Percentiles rank a stretch among this genome's conserved stretches.
phyloP scores from a whole-genome alignment of 2,113 vertebrate species.

The Leucoraja erinaceus region DNA sequence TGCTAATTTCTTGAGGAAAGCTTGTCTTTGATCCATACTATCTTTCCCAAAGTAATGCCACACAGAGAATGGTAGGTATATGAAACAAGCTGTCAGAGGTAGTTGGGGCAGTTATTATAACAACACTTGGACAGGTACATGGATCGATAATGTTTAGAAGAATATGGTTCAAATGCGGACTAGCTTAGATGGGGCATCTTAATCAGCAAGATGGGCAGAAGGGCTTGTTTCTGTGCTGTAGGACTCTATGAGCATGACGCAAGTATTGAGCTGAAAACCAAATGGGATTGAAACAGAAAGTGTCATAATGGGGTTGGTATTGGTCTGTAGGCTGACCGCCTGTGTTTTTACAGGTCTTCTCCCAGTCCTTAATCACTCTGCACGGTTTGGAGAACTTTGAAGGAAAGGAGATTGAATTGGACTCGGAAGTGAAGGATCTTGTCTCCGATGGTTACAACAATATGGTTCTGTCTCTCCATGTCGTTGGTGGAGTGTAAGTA shows the following conservation, averaged over 20 bases:
- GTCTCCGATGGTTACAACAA: conserved; percentile 79
- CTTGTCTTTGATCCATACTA: neutral
- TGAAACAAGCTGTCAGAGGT: too few relatives aligned
- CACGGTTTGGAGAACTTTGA: conserved; percentile 83
- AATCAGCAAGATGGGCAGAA: too few relatives aligned
- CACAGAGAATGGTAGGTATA: too few relatives aligned
- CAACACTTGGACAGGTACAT: too few relatives aligned
- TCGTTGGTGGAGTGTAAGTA: conserved; percentile 78
- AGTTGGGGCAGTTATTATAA: too few relatives aligned
- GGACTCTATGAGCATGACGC: too few relatives aligned
- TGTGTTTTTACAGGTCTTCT: conserved; percentile 61
- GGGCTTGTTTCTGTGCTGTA: too few relatives aligned
- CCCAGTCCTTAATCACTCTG: conserved; percentile 77
- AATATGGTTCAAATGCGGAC: too few relatives aligned
- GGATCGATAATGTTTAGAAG: too few relatives aligned
- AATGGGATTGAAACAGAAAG: neutral
- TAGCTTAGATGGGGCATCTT: too few relatives aligned
- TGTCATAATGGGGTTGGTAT: neutral
- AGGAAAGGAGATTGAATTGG: conserved; percentile 77
- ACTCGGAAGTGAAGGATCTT: conserved; percentile 65
- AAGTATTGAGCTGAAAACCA: neutral
- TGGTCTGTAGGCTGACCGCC: too few relatives aligned
- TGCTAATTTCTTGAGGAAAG: neutral
- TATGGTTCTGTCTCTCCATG: conserved; percentile 75
- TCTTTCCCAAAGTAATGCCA: neutral